These are phyloP conservation scores for Emberiza fucata DNA, from an alignment of 2,113 vertebrate species.

Conservation along the genomic window DNA sequence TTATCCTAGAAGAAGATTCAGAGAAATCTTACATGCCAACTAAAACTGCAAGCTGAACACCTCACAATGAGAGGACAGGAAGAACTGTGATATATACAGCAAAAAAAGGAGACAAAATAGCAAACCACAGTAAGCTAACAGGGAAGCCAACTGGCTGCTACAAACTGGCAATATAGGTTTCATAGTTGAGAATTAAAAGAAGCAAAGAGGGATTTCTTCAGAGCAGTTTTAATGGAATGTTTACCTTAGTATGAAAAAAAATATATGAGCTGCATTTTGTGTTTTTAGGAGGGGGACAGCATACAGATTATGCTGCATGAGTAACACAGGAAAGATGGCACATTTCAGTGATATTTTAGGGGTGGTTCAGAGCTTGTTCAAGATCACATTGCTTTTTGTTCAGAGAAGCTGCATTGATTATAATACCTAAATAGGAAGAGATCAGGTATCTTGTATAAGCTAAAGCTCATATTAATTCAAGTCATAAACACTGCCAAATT, in stretches of 20 bases:
- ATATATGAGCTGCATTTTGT: neutral
- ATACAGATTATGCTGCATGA: neutral
- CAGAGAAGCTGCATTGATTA: neutral
- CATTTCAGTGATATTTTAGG: neutral
- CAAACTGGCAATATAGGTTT: neutral
- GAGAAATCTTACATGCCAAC: neutral
- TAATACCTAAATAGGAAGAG: neutral
- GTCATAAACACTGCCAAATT: neutral
- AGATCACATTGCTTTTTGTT: neutral
- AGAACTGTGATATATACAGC: neutral
- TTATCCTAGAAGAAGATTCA: neutral
- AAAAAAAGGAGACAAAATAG: neutral
- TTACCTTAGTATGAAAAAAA: neutral
- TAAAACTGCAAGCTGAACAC: neutral
- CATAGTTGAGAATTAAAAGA: neutral
- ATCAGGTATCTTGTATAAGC: neutral
- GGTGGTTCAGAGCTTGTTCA: neutral
- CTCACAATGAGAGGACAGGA: neutral
- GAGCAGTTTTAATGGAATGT: neutral
- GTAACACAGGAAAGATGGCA: neutral
- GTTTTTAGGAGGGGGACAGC: neutral
- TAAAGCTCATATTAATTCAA: neutral
- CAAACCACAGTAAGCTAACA: neutral
- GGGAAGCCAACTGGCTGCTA: neutral
- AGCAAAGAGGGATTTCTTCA: neutral